phyloP scores from a whole-genome alignment of 2,888 invertebrate genomes.

The Mythimna albipuncta region DNA sequence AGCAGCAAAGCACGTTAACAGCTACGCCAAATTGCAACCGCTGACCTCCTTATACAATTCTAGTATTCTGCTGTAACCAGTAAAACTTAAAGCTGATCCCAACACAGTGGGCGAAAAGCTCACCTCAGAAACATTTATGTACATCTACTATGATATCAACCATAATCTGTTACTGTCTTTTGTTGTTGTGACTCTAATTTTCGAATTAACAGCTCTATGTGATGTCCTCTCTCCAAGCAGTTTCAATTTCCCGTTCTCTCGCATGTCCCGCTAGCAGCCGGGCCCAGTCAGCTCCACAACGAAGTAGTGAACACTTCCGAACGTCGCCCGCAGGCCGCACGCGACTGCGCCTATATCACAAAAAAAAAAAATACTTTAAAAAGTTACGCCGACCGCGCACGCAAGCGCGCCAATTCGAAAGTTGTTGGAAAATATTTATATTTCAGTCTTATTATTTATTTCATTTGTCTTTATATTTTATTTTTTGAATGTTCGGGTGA shows the following conservation, averaged over 20 bases:
- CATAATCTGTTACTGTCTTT: no score
- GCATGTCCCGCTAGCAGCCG: constrained; percentile 68
- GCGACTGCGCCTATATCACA: constrained; percentile 56
- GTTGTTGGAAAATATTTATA: constrained; percentile 45
- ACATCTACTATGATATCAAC: no score
- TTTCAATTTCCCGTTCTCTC: constrained; percentile 77
- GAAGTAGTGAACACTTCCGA: constrained; percentile 59
- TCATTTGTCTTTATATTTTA: constrained; percentile 1
- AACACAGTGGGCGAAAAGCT: no score
- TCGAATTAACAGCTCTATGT: constrained; percentile 69
- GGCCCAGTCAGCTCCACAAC: constrained; percentile 48
- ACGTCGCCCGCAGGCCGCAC: constrained; percentile 67
- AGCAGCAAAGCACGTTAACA: no score
- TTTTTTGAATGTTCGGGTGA: constrained; percentile 67
- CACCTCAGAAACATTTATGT: no score
- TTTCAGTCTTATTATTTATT: constrained; percentile 2
- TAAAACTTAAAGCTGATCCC: no score
- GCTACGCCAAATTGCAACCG: no score
- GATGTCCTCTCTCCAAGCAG: constrained; percentile 75
- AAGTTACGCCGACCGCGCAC: constrained; percentile 42
- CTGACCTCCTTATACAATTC: no score
- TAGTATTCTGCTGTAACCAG: no score
- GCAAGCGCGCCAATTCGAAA: constrained; percentile 60
- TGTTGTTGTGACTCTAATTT: background rate
- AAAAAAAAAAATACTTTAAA: constrained; percentile 55